A percentile compares a stretch with the other conserved stretches of the same genome.
phyloP scores from a whole-genome alignment of 2,888 invertebrate species.

The Lottia scabra region DNA sequence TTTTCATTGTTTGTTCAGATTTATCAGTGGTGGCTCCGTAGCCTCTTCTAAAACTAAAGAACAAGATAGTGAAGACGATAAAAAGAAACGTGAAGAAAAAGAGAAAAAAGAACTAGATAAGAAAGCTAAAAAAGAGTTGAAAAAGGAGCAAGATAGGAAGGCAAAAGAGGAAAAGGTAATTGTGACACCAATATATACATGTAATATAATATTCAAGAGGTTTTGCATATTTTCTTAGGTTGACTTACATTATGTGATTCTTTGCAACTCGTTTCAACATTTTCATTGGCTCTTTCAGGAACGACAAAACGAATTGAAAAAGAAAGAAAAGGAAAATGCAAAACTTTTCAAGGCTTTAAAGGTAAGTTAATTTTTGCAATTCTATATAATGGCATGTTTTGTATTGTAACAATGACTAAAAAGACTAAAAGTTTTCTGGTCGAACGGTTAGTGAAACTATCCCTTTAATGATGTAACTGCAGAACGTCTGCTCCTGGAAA shows the following conservation, averaged over 20 bases:
- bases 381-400: too few species aligned
- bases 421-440: too few species aligned
- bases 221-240: too few species aligned
- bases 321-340: slow-evolving; percentile 12
- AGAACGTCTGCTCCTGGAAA: too few species aligned
- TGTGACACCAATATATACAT: too few species aligned
- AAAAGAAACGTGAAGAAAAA: slow-evolving; percentile 9
- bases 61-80: slow-evolving; percentile 8
- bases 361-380: neutral
- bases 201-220: too few species aligned
- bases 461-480: too few species aligned
- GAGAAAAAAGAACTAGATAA: slow-evolving; percentile 12
- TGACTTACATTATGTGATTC: too few species aligned
- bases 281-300: neutral
- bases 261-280: too few species aligned
- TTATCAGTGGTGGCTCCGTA: neutral
- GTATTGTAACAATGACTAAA: too few species aligned
- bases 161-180: slow-evolving; percentile 2
- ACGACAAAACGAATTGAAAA: slow-evolving; percentile 8
- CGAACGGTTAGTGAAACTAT: too few species aligned
- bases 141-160: too few species aligned
- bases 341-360: neutral
- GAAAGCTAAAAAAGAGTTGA: slow-evolving; percentile 6
- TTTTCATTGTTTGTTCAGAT: neutral
- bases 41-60: neutral